These are phyloP conservation scores for Listrodromus nycthemerus DNA, from an alignment of 2,888 invertebrate species.

Conservation along the genomic window DNA sequence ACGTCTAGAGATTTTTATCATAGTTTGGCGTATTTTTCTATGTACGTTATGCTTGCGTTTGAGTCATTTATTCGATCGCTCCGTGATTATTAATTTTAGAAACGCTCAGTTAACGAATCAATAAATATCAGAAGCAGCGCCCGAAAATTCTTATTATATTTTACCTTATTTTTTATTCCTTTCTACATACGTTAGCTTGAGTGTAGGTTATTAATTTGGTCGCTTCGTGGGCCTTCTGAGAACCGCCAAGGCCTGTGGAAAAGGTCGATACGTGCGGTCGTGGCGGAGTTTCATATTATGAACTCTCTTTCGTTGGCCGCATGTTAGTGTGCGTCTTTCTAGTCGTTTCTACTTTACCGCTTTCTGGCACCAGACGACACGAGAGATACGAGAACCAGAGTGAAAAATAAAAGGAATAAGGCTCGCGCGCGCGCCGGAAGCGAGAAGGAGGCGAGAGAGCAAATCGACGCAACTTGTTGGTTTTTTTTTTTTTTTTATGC, in stretches of 20 bases:
- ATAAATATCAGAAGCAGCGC: neutral
- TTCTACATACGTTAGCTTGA: neutral
- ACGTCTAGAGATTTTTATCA: too few species aligned
- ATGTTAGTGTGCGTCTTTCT: constrained; percentile 64
- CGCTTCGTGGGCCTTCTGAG: constrained; percentile 62
- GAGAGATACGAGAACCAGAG: constrained; percentile 61
- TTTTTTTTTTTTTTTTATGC: constrained; percentile 41
- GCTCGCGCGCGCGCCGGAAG: constrained; percentile 39
- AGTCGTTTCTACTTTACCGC: constrained; percentile 76
- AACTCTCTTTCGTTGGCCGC: constrained; percentile 76
- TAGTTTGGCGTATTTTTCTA: too few species aligned
- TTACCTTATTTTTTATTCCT: neutral
- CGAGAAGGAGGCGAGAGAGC: constrained; percentile 63
- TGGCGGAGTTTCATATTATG: constrained; percentile 73
- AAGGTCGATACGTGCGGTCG: constrained; percentile 50
- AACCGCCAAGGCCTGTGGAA: constrained; percentile 61
- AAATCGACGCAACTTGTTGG: constrained; percentile 48
- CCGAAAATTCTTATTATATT: neutral
- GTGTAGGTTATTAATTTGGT: constrained; percentile 63
- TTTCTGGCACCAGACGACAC: constrained; percentile 62
- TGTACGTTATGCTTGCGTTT: too few species aligned
- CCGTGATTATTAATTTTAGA: neutral
- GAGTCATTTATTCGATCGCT: neutral
- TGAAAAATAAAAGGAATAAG: constrained; percentile 57
- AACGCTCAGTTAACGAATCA: neutral